Evolutionary conservation across 2,113 vertebrate species (phyloP).

Genomic region (Elephas maximus): DNA sequence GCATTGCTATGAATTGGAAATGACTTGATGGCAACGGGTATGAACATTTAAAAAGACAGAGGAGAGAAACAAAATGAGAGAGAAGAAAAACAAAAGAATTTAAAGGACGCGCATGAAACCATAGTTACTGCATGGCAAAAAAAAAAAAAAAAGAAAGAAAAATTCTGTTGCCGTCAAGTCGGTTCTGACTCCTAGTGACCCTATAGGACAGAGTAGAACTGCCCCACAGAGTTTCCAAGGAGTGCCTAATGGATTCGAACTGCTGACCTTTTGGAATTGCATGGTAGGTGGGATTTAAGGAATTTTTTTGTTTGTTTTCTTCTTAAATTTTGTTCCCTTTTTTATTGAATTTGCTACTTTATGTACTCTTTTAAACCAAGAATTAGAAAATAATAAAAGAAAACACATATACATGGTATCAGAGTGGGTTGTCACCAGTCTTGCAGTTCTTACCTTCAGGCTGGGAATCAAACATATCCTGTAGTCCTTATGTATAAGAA

Average conservation of each 20-base stretch:
- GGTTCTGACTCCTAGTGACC: no score
- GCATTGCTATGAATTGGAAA: no score
- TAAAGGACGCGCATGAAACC: background rate
- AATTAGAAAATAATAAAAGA: background rate
- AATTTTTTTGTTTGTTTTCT: background rate
- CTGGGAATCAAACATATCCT: background rate
- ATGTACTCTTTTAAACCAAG: background rate
- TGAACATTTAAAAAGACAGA: background rate
- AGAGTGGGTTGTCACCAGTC: no score
- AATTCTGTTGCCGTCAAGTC: no score
- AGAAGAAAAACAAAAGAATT: background rate
- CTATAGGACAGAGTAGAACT: no score
- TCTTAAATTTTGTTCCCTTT: background rate
- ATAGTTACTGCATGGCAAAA: no score
- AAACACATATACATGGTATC: background rate
- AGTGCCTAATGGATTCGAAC: no score
- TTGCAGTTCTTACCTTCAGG: background rate
- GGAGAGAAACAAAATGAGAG: background rate
- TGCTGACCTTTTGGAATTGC: no score
- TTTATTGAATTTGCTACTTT: background rate
- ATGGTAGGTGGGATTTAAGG: background rate
- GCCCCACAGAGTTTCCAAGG: no score
- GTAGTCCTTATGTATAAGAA: no score
- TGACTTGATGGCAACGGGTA: background rate
- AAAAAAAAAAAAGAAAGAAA: no score